phyloP scores from a whole-genome alignment of 2,888 invertebrate genomes.

The Yponomeuta malinellus region DNA sequence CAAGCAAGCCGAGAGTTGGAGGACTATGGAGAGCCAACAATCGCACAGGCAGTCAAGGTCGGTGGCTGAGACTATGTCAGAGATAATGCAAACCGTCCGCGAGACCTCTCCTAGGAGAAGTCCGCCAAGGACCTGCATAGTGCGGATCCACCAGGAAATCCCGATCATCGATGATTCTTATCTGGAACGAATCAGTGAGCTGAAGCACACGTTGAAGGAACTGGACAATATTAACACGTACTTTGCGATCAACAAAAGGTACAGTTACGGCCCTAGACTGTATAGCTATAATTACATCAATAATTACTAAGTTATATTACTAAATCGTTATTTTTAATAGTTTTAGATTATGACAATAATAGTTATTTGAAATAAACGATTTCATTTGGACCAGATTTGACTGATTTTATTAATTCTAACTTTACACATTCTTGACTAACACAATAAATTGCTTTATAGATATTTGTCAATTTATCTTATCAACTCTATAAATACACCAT shows the following conservation, averaged over 20 bases:
- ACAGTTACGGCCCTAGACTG: slow-evolving; percentile 21
- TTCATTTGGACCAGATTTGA: no score
- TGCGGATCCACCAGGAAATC: slow-evolving; percentile 51
- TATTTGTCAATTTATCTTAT: no score
- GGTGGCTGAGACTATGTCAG: slow-evolving; percentile 37
- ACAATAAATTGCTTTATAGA: no score
- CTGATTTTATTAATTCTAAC: no score
- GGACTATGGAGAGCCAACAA: neutral
- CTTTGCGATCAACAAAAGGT: slow-evolving; percentile 81
- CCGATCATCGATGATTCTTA: slow-evolving; percentile 73
- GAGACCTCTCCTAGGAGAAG: slow-evolving; percentile 44
- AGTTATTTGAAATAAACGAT: no score
- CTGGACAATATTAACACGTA: slow-evolving; percentile 77
- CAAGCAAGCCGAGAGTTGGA: neutral
- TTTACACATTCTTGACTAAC: no score
- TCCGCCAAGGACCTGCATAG: slow-evolving; percentile 46
- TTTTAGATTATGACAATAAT: no score
- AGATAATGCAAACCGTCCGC: slow-evolving; percentile 44
- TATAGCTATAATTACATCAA: neutral
- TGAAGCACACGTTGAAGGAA: slow-evolving; percentile 78
- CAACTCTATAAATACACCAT: no score
- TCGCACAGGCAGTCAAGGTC: slow-evolving; percentile 26
- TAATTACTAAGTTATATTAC: neutral
- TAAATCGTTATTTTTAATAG: neutral
- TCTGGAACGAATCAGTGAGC: slow-evolving; percentile 72